phyloP scores from a whole-genome alignment of 2,888 invertebrate genomes.

The Lampropteryx suffumata region DNA sequence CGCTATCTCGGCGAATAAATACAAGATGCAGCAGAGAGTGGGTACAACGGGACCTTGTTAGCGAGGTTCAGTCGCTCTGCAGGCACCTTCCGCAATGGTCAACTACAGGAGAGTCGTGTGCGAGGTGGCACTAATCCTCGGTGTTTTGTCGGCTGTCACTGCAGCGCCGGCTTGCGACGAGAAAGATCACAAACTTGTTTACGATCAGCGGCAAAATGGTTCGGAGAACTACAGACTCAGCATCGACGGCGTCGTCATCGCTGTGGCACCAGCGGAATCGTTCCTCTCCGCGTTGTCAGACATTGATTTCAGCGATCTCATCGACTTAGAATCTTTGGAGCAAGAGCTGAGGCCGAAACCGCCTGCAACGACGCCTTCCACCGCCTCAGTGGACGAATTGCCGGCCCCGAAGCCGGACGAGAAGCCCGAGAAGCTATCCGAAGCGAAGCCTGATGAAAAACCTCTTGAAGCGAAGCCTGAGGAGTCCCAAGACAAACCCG shows the following conservation, averaged over 20 bases:
- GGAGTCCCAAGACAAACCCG: constrained; percentile 17
- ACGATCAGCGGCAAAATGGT: constrained; percentile 91
- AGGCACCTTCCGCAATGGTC: constrained; percentile 70
- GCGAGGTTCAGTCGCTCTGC: constrained; percentile 61
- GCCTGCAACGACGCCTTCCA: constrained; percentile 28
- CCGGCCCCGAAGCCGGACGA: constrained; percentile 30
- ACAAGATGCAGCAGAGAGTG: constrained; percentile 76
- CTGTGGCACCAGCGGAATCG: constrained; percentile 85
- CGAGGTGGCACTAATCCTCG: constrained; percentile 57
- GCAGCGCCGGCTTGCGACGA: constrained; percentile 52
- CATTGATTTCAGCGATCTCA: constrained; percentile 64
- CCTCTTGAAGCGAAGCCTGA: constrained; percentile 29
- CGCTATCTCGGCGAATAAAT: constrained; percentile 80
- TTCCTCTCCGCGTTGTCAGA: constrained; percentile 81
- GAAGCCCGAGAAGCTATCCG: constrained; percentile 32
- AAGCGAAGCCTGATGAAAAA: constrained; percentile 29
- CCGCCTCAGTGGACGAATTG: constrained; percentile 22
- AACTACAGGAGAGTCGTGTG: constrained; percentile 75
- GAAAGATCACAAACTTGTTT: constrained; percentile 43
- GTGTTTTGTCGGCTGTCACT: constrained; percentile 36
- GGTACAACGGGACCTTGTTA: constrained; percentile 66
- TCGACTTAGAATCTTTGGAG: constrained; percentile 60
- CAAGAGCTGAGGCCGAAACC: constrained; percentile 45
- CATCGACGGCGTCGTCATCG: constrained; percentile 86
- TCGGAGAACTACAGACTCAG: constrained; percentile 88